Evolutionary conservation across 1,140 invertebrate species (phyloP), one percentile per base, ranked within the genome.

Genomic region (Drosophila kanapiae): DNA sequence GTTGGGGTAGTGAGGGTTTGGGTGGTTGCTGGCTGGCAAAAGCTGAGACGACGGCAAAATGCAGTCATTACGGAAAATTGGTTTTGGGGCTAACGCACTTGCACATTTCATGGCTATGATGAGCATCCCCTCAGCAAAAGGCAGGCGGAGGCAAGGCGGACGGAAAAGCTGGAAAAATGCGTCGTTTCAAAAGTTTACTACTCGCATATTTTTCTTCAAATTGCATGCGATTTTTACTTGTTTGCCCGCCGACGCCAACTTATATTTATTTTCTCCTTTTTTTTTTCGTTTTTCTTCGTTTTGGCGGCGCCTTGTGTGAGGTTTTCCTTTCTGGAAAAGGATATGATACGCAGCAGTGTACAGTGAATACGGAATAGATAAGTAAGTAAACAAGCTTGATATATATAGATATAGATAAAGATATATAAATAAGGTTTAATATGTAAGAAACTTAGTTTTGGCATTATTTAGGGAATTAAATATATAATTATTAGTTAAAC

Each of bases 61-160:
- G 84, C 84, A 90, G 85, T 90, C 85, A 90, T 90, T 90, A 90
- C 85, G 88, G 85, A 90, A 90, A 90, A 90, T 90, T 90, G 85
- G 85, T 90, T 90, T 90, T 90, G 85, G 85, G 85, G 85, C 85
- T 90, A 90, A 90, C 85, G 85, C 85, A 90, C 85, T 90, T 90
- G 84, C 84, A 87, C 83, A 86, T 82, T 86, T 87, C 83, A 86
- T 88, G 85, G 84, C 81, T 90, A 88, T 86, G 79, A 85, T 72
- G 79, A 72, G 69, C 82, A 64, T 49, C 81, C 23, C 23, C 23
- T 3, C 53, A 67, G n/a, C 38, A 47, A 23, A 16, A 18, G 33
- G 16, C 13, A 6, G 10, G 0, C 3, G 31, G 1, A 13, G 16
- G 61, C 1, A 37, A 23, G n/a, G 53, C 35, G 38, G 65, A 11